phyloP scores from a whole-genome alignment of 2,113 vertebrate genomes.

The Monopterus albus region DNA sequence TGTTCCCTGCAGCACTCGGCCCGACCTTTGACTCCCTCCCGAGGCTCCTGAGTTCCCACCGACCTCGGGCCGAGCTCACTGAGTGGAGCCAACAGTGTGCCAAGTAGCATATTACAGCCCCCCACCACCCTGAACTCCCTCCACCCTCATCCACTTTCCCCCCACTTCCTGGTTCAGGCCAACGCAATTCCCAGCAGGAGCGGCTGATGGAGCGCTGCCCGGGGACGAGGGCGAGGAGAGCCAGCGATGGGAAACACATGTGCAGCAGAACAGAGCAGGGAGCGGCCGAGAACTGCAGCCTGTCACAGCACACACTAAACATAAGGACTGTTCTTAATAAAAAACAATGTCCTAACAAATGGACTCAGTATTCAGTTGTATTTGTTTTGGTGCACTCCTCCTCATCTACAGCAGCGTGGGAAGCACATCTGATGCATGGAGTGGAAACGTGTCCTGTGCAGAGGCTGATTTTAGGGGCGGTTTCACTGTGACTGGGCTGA shows the following conservation, averaged over 20 bases:
- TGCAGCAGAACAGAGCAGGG: constrained; percentile 40
- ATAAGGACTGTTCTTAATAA: constrained; percentile 27
- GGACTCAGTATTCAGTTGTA: background rate
- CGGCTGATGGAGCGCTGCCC: constrained; percentile 63
- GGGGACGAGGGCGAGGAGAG: constrained; percentile 46
- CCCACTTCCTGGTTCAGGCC: constrained; percentile 63
- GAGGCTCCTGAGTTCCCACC: constrained; percentile 52
- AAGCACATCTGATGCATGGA: constrained; percentile 22
- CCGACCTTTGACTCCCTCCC: constrained; percentile 46
- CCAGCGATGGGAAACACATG: constrained; percentile 79
- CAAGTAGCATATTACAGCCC: constrained; percentile 48
- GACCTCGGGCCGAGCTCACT: constrained; percentile 25
- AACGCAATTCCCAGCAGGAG: constrained; percentile 70
- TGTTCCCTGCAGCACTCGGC: constrained; percentile 33
- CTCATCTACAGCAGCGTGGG: constrained; percentile 41
- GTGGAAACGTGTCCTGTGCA: constrained; percentile 34
- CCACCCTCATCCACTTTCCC: constrained; percentile 9
- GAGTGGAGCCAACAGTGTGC: constrained; percentile 39
- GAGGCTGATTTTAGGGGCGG: background rate
- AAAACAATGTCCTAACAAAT: background rate
- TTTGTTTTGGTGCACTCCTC: constrained; percentile 26
- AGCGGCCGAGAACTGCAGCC: constrained; percentile 25
- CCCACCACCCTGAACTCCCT: background rate
- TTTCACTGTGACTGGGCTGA: background rate
- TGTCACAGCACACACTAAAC: background rate